These are phyloP conservation scores for Cerceris ruficornis DNA, from an alignment of 2,888 invertebrate species.

Conservation along the genomic window DNA sequence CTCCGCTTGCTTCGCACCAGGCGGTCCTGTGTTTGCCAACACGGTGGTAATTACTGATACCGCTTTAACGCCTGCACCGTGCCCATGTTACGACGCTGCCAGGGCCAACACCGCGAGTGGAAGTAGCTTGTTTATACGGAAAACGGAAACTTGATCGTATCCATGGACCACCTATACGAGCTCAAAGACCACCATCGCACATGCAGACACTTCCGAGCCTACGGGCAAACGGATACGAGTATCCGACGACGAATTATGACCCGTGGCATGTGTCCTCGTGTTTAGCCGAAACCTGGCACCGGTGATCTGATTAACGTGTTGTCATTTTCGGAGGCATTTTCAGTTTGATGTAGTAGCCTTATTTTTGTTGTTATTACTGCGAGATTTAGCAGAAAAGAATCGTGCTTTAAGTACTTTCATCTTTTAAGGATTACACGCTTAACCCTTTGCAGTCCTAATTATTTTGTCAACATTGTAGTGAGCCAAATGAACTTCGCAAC, in stretches of 20 bases:
- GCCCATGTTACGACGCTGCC: conserved; percentile 47
- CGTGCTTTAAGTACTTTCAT: too few species aligned
- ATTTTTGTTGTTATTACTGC: too few species aligned
- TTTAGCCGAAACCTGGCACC: conserved; percentile 25
- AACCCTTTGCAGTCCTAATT: too few species aligned
- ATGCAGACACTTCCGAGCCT: conserved; percentile 39
- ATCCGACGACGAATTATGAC: conserved; percentile 40
- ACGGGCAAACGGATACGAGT: conserved; percentile 44
- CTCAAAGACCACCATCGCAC: conserved; percentile 34
- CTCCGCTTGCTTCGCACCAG: conserved; percentile 9
- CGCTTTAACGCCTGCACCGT: conserved; percentile 71
- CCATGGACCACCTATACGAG: conserved; percentile 41
- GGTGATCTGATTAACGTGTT: conserved; percentile 17
- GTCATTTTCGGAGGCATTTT: too few species aligned
- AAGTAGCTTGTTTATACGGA: conserved; percentile 64
- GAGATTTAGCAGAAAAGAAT: too few species aligned
- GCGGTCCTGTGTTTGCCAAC: conserved; percentile 73
- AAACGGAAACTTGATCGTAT: conserved; percentile 64
- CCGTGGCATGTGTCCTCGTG: conserved; percentile 6
- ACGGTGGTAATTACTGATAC: conserved; percentile 78
- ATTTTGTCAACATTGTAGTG: too few species aligned
- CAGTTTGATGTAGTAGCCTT: too few species aligned
- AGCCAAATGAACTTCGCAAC: too few species aligned
- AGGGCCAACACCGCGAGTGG: conserved; percentile 34
- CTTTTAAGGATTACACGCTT: too few species aligned